Percentiles rank a stretch among this genome's conserved stretches.
These are phyloP conservation scores for Empis livida DNA, from an alignment of 2,888 invertebrate species.

Conservation along the genomic window DNA sequence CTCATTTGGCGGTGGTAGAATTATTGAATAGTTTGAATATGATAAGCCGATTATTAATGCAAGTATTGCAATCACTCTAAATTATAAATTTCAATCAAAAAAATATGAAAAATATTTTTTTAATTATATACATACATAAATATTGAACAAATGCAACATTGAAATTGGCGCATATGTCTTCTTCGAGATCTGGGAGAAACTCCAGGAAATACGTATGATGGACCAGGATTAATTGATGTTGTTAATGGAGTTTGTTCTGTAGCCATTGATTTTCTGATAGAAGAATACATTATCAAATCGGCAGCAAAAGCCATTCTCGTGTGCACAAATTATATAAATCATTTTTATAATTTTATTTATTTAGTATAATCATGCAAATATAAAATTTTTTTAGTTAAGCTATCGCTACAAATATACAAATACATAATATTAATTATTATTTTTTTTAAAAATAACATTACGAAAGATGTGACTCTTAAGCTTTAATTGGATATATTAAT, in stretches of 20 bases:
- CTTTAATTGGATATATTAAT: too few relatives aligned
- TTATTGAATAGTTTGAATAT: constrained; percentile 8
- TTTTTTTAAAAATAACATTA: too few relatives aligned
- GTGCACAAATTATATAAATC: too few relatives aligned
- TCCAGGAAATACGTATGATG: constrained; percentile 40
- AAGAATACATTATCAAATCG: neutral
- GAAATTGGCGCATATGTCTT: constrained; percentile 42
- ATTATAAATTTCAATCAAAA: constrained; percentile 3
- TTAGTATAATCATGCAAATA: too few relatives aligned
- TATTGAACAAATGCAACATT: constrained; percentile 55
- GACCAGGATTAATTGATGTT: constrained; percentile 21
- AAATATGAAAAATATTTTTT: neutral
- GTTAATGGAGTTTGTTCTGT: constrained; percentile 41
- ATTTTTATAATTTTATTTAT: too few relatives aligned
- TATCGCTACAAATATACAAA: too few relatives aligned
- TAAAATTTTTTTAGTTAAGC: too few relatives aligned
- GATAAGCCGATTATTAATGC: constrained; percentile 15
- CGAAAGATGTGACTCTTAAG: too few relatives aligned
- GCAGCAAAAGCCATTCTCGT: neutral
- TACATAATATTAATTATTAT: too few relatives aligned
- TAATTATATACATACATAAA: constrained; percentile 48
- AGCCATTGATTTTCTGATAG: neutral
- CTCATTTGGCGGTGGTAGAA: constrained; percentile 4
- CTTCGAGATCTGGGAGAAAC: constrained; percentile 36
- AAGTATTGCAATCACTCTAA: constrained; percentile 13